Base-by-base conservation (phyloP, 2,888 invertebrate genomes). In the Nomada ruficornis region DNA sequence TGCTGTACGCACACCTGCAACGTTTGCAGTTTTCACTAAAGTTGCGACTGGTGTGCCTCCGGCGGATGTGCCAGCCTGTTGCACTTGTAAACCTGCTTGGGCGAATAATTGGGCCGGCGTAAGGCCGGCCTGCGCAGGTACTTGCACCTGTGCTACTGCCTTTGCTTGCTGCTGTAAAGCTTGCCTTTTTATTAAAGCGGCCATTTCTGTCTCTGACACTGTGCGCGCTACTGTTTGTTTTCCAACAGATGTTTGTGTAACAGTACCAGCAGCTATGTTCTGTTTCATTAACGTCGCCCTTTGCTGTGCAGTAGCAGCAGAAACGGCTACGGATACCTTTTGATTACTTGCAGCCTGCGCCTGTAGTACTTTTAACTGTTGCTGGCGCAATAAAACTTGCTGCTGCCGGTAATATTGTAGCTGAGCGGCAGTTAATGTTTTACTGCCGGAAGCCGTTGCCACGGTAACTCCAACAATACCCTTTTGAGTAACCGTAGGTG, bases 361-460 rank as follows among this genome's bases (percentile, higher is more conserved):
- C 20, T 94, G 93, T 7, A 93, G 54, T 4, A 90, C 90, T 76
- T 93, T 93, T 15, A 93, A 87, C 91, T 59, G 94, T 90, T 85
- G 95, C 91, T 86, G 94, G 80, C 84, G 94, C 89, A 74, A 94
- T 87, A 86, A 93, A 91, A 83, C 92, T 90, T 81, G 95, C 91
- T 96, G 96, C 90, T 96, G 96, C n/a, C 96, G 95, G 86, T 96
- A 96, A 89, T 96, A 94, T 89, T 96, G 95, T 73, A 96, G 88
- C 85, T 96, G 96, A 0, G 95, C 95, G 3, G 94, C 94, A 29
- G 95, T 95, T 29, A 95, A 91, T 7, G 95, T 94, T 90, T 95
- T 95, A 59, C 94, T 94, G 74, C 95, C 94, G 54, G 92, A 83
- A 0, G 92, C 88, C 0, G 95, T 94, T 7, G 95, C 94, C 79